A percentile compares a stretch with the other conserved stretches of the same genome.
Evolutionary conservation across 1,140 invertebrate species (phyloP).

Genomic region (Lethrus apterus): DNA sequence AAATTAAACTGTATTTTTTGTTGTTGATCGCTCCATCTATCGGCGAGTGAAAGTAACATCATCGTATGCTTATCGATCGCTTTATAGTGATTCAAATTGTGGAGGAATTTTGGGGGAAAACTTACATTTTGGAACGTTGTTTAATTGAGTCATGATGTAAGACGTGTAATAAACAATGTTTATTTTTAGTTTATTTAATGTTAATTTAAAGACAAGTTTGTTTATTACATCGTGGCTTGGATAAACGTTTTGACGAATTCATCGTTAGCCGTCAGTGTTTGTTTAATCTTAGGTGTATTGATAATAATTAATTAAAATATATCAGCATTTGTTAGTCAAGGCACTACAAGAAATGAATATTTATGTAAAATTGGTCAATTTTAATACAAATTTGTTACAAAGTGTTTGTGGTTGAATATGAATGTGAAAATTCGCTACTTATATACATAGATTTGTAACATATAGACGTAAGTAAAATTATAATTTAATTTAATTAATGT

Average conservation of each 20-base stretch:
- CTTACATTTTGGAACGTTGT: no score
- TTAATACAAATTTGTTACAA: constrained; percentile 9
- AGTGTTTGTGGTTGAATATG: neutral
- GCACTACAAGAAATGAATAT: constrained; percentile 16
- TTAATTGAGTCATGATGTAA: neutral
- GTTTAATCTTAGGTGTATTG: no score
- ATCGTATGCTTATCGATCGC: no score
- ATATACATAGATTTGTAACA: neutral
- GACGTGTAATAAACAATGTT: neutral
- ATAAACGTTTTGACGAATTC: neutral
- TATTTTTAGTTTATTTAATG: neutral
- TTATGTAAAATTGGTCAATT: constrained; percentile 16
- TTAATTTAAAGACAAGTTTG: neutral
- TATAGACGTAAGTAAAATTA: no score
- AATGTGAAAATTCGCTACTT: neutral
- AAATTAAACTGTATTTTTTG: no score
- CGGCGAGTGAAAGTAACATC: no score
- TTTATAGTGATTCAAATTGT: no score
- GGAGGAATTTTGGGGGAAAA: no score
- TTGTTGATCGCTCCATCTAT: no score
- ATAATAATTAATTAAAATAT: neutral
- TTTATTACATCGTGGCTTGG: neutral
- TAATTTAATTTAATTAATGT: no score
- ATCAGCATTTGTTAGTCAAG: constrained; percentile 20
- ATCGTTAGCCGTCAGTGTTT: neutral